Conservation (phyloP, 2,888 invertebrate genomes). For the Nomada ferruginata region DNA sequence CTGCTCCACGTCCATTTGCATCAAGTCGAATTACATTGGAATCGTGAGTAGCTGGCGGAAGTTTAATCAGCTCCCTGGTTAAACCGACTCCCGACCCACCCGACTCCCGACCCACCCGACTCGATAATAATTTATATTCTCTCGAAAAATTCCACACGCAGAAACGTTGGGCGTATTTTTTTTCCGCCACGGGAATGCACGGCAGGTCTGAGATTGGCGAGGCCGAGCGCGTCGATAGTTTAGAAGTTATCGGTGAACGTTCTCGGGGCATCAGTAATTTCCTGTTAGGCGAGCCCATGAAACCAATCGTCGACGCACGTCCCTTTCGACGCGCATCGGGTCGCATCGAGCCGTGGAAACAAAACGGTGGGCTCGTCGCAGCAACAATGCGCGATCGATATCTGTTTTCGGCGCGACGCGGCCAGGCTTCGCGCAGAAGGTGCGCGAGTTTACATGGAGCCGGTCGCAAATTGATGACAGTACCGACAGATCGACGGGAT, state of each 20-base stretch:
- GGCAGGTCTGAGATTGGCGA: no score
- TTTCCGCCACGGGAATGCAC: neutral
- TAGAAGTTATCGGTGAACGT: slow-evolving; percentile 31
- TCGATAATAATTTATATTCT: no score
- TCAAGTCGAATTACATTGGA: neutral
- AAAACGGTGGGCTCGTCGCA: slow-evolving; percentile 30
- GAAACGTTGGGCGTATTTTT: neutral
- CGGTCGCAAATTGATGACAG: slow-evolving; percentile 64
- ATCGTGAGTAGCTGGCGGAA: neutral
- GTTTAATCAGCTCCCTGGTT: slow-evolving; percentile 28
- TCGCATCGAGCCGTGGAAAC: slow-evolving; percentile 31
- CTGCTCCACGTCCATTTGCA: slow-evolving; percentile 7
- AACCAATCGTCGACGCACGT: slow-evolving; percentile 38
- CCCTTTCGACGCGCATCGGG: neutral
- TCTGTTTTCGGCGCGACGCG: slow-evolving; percentile 44
- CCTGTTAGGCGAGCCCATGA: slow-evolving; percentile 37
- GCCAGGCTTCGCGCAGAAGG: slow-evolving; percentile 24
- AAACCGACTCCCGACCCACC: slow-evolving; percentile 13
- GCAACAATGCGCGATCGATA: slow-evolving; percentile 52
- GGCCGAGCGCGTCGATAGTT: slow-evolving; percentile 10
- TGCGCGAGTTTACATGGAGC: slow-evolving; percentile 31
- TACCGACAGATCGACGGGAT: slow-evolving; percentile 56
- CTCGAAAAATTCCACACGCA: no score
- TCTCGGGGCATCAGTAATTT: slow-evolving; percentile 48
- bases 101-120: neutral